Percentiles rank a stretch among this genome's conserved stretches.
Evolutionary conservation across 2,888 invertebrate genomes (phyloP).

Genomic region (Pilophorus perplexus): DNA sequence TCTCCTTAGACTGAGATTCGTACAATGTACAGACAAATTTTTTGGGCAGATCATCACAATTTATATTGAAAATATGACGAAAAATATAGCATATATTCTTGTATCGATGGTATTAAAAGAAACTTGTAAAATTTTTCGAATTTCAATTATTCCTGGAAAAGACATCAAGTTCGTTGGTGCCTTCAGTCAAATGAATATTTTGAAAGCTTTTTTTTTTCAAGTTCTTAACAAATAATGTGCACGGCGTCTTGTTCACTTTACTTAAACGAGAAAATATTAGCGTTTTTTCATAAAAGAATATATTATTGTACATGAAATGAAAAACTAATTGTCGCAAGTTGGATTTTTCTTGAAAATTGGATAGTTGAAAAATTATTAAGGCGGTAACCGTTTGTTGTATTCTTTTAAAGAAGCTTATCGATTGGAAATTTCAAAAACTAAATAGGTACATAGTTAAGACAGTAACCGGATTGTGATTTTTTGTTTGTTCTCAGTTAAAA

Average conservation of each 20-base stretch:
- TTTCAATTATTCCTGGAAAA: constrained; percentile 36
- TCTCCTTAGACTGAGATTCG: constrained; percentile 37
- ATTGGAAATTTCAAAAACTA: constrained; percentile 18
- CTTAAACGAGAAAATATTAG: neutral
- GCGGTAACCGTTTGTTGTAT: constrained; percentile 28
- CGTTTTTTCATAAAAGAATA: neutral
- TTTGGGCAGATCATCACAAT: constrained; percentile 23
- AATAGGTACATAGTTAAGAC: no score
- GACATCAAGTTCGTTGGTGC: constrained; percentile 37
- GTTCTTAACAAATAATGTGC: constrained; percentile 12
- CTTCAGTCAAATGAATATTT: constrained; percentile 31
- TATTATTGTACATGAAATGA: neutral
- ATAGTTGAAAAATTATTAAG: constrained; percentile 22
- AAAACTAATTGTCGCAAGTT: constrained; percentile 16
- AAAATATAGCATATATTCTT: constrained; percentile 35
- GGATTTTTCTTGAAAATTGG: constrained; percentile 29
- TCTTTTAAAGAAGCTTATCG: constrained; percentile 23
- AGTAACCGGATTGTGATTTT: no score
- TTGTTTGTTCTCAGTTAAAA: no score
- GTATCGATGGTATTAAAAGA: constrained; percentile 27
- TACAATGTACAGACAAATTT: constrained; percentile 35
- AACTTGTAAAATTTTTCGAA: constrained; percentile 9
- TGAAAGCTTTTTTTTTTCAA: constrained; percentile 19
- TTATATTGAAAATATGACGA: constrained; percentile 17
- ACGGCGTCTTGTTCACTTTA: neutral